Base-by-base conservation (phyloP, 53 echinoderm and acorn worm species). In the Crossaster papposus region DNA sequence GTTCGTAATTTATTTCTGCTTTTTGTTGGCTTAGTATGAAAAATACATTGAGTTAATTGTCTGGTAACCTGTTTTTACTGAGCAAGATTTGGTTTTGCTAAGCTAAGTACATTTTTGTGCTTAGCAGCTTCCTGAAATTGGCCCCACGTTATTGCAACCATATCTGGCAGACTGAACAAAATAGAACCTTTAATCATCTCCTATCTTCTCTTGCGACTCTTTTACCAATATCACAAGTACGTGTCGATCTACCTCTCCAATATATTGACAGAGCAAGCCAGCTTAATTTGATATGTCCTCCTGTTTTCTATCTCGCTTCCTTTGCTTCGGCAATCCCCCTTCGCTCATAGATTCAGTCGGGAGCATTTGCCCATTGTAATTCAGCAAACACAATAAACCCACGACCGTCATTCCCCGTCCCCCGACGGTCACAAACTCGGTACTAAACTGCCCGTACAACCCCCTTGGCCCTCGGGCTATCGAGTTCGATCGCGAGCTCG, bases 351-450 rank as follows among this genome's bases (percentile, higher is more conserved):
- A 35, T 32, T 74, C 75, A 34, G 38, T 44, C 44, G 14, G 29
- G 62, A 70, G 37, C 51, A 36, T 83, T 51, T 20, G 5, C 37
- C 50, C 23, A 50, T 81, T 81, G n/a, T 35, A 23, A 81, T 37
- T 81, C 81, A 64, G 64, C 64, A 81, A 81, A 81, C 64, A 63
- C 37, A 64, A 81, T 81, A 81, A 81, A 81, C 34, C 64, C 63
- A 81, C 62, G 81, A 81, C 64, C 37, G 63, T 28, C 33, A 10
- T 23, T 64, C 24, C 30, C 33, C 20, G 9, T 64, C 24, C 30
- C 63, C 64, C n/a, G 34, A 8, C 33, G 51, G 26, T 65, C 28
- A 36, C 36, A 65, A 65, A 70, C 70, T 22, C 38, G 4, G 29
- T n/a, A 36, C 63, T 70, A 44, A 44, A 44, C 44, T 44, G 44